Evolutionary conservation across 1,140 invertebrate genomes (phyloP), one percentile per base, ranked within the genome.

Genomic region (Sitodiplosis mosellana): DNA sequence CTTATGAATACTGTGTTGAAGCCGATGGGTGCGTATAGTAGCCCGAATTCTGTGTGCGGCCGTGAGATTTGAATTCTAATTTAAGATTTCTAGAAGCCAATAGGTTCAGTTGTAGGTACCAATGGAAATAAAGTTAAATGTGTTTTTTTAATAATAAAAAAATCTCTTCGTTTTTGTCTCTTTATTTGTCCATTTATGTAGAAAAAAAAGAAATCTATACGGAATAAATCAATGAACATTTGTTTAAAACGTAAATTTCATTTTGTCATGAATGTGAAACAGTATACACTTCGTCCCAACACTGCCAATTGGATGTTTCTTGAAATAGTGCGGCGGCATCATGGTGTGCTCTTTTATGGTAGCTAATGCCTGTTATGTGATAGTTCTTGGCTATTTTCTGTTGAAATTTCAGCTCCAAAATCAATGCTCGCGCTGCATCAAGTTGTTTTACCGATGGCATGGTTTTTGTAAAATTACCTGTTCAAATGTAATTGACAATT

Each of bases 371-470:
- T 44, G 40, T 55, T 0, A 59, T 43, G 11, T 48, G 36, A 50
- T 57, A 59, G n/a, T 19, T 8, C 1, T 46, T 20, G 6, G 54
- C 53, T 8, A 63, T 36, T 36, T 52, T 60, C 0, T 48, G 33
- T 5, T 53, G 51, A 15, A 53, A 51, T 22, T 54, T 38, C 1
- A 58, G 59, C 18, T 63, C 61, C 17, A 53, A 37, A n/a, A 63
- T 50, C 17, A 63, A 45, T 5, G 60, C 56, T 18, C 49, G 34
- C 1, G 51, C 53, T 12, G 48, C 48, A 2, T 53, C 48, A 21
- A 60, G 20, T 49, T 61, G 59, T 1, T 57, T 54, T 0, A 2
- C 3, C 15, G 45, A 52, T 8, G 60, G 60, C 17, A 49, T 4
- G 1, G n/a, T 5, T 0, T 15, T 34, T 2, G 48, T 57, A 6